Percentiles rank a stretch among this genome's conserved stretches.
phyloP scores from a whole-genome alignment of 2,888 invertebrate genomes.

The Ophonus ardosiacus region DNA sequence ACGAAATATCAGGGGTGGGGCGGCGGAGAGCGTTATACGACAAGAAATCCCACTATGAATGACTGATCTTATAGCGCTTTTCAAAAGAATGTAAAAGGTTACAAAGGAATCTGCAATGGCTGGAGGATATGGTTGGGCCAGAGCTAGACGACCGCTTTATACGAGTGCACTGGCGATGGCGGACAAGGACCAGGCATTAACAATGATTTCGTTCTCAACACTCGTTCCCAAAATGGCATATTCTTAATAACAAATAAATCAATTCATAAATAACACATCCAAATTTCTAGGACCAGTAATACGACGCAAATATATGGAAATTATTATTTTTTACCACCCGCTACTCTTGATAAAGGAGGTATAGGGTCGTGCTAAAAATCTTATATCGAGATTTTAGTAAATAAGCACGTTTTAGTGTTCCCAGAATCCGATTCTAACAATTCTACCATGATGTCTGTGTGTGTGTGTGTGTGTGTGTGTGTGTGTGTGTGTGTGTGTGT shows the following conservation, averaged over 20 bases:
- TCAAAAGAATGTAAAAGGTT: conserved; percentile 62
- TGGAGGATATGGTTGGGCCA: conserved; percentile 5
- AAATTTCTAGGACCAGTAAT: background rate
- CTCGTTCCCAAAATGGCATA: background rate
- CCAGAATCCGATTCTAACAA: no score
- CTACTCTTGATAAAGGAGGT: no score
- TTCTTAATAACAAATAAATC: background rate
- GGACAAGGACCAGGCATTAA: background rate
- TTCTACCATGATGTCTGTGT: no score
- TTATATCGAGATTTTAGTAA: no score
- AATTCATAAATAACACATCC: background rate
- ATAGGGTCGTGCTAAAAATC: no score
- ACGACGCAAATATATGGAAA: no score
- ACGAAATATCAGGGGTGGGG: conserved; percentile 58
- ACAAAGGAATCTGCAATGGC: conserved; percentile 60
- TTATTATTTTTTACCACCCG: no score
- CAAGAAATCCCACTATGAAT: conserved; percentile 63
- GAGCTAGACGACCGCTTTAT: conserved; percentile 30
- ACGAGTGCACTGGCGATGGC: conserved; percentile 37
- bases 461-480: no score
- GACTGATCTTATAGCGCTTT: conserved; percentile 64
- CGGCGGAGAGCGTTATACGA: conserved; percentile 49
- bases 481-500: no score
- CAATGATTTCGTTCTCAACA: background rate
- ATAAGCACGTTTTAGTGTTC: no score